Evolutionary conservation across 2,888 invertebrate genomes (phyloP), one percentile per base, ranked within the genome.

Genomic region (Tachina fera): DNA sequence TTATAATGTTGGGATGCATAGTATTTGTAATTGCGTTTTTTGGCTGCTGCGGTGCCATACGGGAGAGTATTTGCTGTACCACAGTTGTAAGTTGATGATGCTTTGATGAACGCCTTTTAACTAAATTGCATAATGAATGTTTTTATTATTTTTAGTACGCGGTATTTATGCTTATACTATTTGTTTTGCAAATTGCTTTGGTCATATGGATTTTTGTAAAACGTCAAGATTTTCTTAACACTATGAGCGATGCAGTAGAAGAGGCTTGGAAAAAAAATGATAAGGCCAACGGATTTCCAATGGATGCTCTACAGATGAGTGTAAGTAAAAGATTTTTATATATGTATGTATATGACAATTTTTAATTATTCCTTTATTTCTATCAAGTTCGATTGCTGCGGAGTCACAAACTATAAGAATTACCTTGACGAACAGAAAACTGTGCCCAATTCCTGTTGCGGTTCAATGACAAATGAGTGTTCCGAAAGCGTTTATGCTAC

Each of bases 41-140:
- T 90, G 98, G 97, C 84, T 98, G 98, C 93, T 97, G 97, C 90
- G 98, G 98, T 72, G 97, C 98, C 5, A 95, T 96, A 87, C 95
- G 96, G 86, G 97, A 98, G 92, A 97, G 96, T 92, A 95, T 97
- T 92, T 97, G 97, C 93, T 97, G 97, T 95, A 95, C 96, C 72
- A 94, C 96, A 90, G 96, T 96, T 89, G 97, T 97, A 93, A 94
- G 95, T 88, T 22, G 1, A 14, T n/a, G n/a, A 2, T n/a, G 16
- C 11, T n/a, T 47, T 3, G 31, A 10, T 3, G 31, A 10, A 43
- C 13, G 11, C 39, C 43, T 56, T 63, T 19, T 31, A 6, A 31
- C 0, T 31, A 2, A 31, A 31, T 31, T 6, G 6, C 6, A 5
- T 31, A 31, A 16, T 22, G 16, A 19, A 61, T 51, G 11, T 45